A percentile compares a stretch with the other conserved stretches of the same genome.
Evolutionary conservation across 2,113 vertebrate genomes (phyloP).

Genomic region (Aphyosemion australe): DNA sequence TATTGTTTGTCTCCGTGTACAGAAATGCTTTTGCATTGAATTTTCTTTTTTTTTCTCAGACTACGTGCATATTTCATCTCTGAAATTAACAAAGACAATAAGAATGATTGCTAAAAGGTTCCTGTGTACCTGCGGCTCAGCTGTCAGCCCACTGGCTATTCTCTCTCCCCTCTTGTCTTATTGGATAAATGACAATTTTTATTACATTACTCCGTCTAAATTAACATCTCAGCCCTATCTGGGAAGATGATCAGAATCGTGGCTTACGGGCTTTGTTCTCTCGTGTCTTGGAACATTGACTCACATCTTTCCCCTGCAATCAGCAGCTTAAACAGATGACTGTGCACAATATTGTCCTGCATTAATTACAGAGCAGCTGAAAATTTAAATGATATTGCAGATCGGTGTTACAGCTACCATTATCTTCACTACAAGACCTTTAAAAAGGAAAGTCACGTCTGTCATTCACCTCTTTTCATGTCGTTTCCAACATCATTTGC

Average conservation of each 20-base stretch:
- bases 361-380: constrained; percentile 50
- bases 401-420: constrained; percentile 5
- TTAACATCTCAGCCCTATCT: constrained; percentile 58
- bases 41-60: constrained; percentile 7
- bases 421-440: constrained; percentile 8
- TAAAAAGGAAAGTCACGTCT: constrained; percentile 11
- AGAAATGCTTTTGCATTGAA: background rate
- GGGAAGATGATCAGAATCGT: constrained; percentile 44
- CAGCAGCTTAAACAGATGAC: constrained; percentile 38
- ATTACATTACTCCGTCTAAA: constrained; percentile 51
- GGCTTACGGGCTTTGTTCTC: constrained; percentile 52
- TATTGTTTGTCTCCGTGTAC: background rate
- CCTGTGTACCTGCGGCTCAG: constrained; percentile 30
- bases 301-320: constrained; percentile 42
- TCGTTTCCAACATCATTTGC: constrained; percentile 9
- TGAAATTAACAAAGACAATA: constrained; percentile 53
- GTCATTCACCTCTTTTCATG: background rate
- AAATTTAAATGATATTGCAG: constrained; percentile 23
- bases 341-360: constrained; percentile 45
- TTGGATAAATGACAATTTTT: constrained; percentile 59
- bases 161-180: constrained; percentile 52
- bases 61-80: constrained; percentile 34
- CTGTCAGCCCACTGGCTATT: constrained; percentile 30
- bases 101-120: constrained; percentile 34
- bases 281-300: constrained; percentile 35